Percentiles rank a stretch among this genome's conserved stretches.
Conservation (phyloP, 2,113 vertebrate genomes). For the Austrofundulus limnaeus region DNA sequence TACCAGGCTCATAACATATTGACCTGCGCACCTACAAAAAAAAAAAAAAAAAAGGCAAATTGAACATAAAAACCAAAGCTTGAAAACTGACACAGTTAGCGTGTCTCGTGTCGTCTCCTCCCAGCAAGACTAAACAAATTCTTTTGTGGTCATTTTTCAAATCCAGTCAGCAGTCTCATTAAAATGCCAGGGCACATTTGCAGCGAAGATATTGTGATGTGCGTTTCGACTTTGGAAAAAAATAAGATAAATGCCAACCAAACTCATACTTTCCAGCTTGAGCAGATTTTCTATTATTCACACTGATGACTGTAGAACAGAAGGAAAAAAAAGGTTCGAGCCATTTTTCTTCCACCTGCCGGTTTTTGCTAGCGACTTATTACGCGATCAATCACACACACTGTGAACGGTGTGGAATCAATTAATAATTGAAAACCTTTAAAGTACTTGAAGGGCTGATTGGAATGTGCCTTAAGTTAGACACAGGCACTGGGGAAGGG, state of each 20-base stretch:
- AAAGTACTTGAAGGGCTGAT: constrained; percentile 46
- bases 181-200: constrained; percentile 38
- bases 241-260: constrained; percentile 16
- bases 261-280: constrained; percentile 19
- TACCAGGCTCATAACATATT: constrained; percentile 55
- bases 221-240: constrained; percentile 18
- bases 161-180: constrained; percentile 42
- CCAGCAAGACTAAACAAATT: constrained; percentile 41
- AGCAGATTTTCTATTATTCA: constrained; percentile 50
- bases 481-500: constrained; percentile 38
- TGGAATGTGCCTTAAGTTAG: constrained; percentile 48
- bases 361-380: constrained; percentile 42
- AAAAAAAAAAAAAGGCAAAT: constrained; percentile 56
- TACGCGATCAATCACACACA: constrained; percentile 48
- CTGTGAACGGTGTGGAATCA: constrained; percentile 41
- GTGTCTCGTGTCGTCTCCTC: constrained; percentile 40
- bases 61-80: constrained; percentile 37
- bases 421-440: constrained; percentile 66
- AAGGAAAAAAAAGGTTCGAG: not conserved
- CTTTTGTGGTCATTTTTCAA: constrained; percentile 35
- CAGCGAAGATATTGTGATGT: constrained; percentile 6
- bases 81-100: constrained; percentile 54
- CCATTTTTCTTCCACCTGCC: constrained; percentile 37
- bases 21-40: constrained; percentile 44
- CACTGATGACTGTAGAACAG: constrained; percentile 14